Evolutionary conservation across 1,140 invertebrate genomes (phyloP).

Genomic region (Drosophila mayri): DNA sequence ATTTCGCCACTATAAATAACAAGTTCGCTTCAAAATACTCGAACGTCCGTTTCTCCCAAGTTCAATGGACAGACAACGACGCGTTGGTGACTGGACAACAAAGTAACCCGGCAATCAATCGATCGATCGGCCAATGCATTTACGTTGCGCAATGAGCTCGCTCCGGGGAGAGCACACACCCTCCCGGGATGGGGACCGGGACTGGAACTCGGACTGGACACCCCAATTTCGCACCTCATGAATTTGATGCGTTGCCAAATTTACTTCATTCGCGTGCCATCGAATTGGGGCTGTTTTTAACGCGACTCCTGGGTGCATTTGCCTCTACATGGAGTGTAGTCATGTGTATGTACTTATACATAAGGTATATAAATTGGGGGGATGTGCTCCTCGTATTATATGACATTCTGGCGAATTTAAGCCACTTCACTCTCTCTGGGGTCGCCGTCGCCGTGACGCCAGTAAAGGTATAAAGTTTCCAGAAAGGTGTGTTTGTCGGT

Average conservation of each 20-base stretch:
- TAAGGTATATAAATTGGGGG: slow-evolving; percentile 13
- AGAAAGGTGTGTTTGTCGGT: slow-evolving; percentile 57
- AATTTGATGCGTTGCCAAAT: slow-evolving; percentile 33
- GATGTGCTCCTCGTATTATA: slow-evolving; percentile 44
- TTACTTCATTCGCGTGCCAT: slow-evolving; percentile 35
- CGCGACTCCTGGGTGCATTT: slow-evolving; percentile 27
- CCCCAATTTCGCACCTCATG: slow-evolving; percentile 12
- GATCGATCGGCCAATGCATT: slow-evolving; percentile 60
- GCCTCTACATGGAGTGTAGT: slow-evolving; percentile 13
- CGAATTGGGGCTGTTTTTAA: slow-evolving; percentile 23
- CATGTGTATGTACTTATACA: slow-evolving; percentile 10
- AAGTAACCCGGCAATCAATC: slow-evolving; percentile 36
- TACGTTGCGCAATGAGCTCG: slow-evolving; percentile 50
- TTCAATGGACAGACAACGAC: slow-evolving; percentile 64
- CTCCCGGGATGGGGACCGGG: slow-evolving; percentile 7
- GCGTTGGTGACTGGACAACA: slow-evolving; percentile 55
- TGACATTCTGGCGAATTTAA: slow-evolving; percentile 53
- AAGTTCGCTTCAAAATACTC: slow-evolving; percentile 1
- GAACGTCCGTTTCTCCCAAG: slow-evolving; percentile 37
- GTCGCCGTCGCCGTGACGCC: slow-evolving; percentile 29
- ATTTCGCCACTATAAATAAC: slow-evolving; percentile 20
- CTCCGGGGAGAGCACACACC: slow-evolving; percentile 12
- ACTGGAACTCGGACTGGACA: background rate
- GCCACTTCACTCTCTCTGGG: slow-evolving; percentile 35
- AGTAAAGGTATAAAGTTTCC: slow-evolving; percentile 51